Percentiles rank a stretch among this genome's conserved stretches.
Evolutionary conservation across 2,797 vertebrate genomes (phyloP).

Genomic region (Nannoperca australis): DNA sequence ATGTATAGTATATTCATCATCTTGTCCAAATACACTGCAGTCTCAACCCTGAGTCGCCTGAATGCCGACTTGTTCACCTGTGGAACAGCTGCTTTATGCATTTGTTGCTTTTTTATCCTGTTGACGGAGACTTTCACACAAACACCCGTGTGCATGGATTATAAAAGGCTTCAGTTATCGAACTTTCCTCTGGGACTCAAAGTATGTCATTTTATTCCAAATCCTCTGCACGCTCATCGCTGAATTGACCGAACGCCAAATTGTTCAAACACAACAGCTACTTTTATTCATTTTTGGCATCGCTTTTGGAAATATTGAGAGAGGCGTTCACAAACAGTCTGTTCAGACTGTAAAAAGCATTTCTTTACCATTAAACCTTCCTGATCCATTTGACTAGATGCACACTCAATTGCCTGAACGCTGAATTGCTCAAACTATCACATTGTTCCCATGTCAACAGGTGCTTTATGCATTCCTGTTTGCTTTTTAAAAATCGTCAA

Average conservation of each 20-base stretch:
- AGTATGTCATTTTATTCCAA: background rate
- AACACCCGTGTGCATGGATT: background rate
- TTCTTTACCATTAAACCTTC: background rate
- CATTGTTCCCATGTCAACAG: background rate
- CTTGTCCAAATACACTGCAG: conserved; percentile 56
- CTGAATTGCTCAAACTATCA: background rate
- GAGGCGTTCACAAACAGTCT: background rate
- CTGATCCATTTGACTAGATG: background rate
- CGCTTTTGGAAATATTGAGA: background rate
- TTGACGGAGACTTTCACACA: background rate
- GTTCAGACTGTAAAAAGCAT: background rate
- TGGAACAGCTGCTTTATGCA: background rate
- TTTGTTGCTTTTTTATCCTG: background rate
- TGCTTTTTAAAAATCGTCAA: background rate
- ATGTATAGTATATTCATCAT: conserved; percentile 68
- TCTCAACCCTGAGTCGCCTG: conserved; percentile 13
- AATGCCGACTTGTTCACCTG: conserved; percentile 9
- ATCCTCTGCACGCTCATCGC: background rate
- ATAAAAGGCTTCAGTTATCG: background rate
- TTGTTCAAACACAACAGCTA: background rate
- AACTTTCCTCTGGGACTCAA: background rate
- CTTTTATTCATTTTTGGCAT: background rate
- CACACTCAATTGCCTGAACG: rapidly evolving
- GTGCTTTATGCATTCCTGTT: background rate
- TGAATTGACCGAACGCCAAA: background rate